Conservation (phyloP, 2,797 vertebrate genomes). For the Acestrorhynchus altus region DNA sequence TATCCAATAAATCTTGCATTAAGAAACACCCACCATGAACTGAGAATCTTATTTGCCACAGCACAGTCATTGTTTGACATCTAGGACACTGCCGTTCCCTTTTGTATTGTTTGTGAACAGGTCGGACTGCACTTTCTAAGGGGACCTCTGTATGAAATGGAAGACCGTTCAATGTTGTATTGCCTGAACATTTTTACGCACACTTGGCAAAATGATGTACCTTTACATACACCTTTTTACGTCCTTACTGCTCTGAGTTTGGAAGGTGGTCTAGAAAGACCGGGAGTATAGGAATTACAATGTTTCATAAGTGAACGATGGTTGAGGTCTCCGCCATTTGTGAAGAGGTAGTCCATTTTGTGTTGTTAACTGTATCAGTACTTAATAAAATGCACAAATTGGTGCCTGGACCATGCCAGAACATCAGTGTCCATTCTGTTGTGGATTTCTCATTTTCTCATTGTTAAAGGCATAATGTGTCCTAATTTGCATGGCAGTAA, state of each 20-base stretch:
- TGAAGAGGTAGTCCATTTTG: neutral
- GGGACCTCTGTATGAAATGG: neutral
- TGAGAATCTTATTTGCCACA: conserved; percentile 15
- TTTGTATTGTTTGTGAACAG: conserved; percentile 28
- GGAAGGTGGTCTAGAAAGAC: neutral
- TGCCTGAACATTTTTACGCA: conserved; percentile 15
- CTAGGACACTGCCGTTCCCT: conserved; percentile 39
- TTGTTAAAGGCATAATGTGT: neutral
- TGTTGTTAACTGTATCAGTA: conserved; percentile 16
- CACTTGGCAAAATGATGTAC: conserved; percentile 5
- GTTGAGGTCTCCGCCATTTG: neutral
- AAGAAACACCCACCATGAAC: neutral
- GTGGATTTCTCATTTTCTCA: neutral
- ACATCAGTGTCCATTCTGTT: neutral
- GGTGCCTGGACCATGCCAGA: conserved; percentile 26
- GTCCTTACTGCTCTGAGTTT: conserved; percentile 6
- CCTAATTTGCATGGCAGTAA: neutral
- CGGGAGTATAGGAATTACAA: neutral
- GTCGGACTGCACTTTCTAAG: neutral
- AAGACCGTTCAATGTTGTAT: neutral
- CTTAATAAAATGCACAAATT: conserved; percentile 33
- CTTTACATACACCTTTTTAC: neutral
- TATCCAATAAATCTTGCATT: neutral
- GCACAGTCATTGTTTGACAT: conserved; percentile 25
- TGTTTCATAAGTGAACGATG: conserved; percentile 26